Base-by-base conservation (phyloP, 2,888 invertebrate species). In the Bedellia somnulentella region DNA sequence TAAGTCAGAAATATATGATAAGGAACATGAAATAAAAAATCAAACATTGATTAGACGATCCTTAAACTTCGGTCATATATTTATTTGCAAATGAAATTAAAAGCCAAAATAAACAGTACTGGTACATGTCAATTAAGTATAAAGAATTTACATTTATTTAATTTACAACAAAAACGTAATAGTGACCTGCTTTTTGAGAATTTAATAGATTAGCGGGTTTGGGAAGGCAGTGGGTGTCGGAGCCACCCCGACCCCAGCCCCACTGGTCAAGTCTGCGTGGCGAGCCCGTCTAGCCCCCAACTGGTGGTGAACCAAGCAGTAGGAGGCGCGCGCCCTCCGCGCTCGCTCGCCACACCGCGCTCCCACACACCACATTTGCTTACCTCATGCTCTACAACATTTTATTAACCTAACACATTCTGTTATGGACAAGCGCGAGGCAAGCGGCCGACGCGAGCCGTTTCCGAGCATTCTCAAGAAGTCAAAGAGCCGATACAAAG, bases 381-480 rank as follows among this genome's bases (percentile, higher is more conserved):
- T 34, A 39, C 29, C 41, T 24, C 24, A 23, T 36, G 37, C 41
- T 36, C 40, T 37, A 35, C 42, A 38, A 29, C n/a, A n/a, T n/a
- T n/a, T n/a, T n/a, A n/a, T n/a, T n/a, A n/a, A n/a, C n/a, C n/a
- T n/a, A n/a, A n/a, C n/a, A n/a, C n/a, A n/a, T 37, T 50, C 44
- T 61, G 66, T 61, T 61, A 73, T 73, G 73, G 73, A 73, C 52
- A 66, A 61, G 54, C 68, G 62, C 44, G 56, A 52, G 36, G 43
- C 56, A 42, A 61, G 63, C 49, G 53, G 57, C 47, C 59, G 60
- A 57, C 61, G 59, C 44, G 73, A 71, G 43, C 62, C 70, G 54
- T 64, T 68, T 49, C 68, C 68, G 37, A 71, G 73, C 51, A 75
- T 75, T 38, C 57, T 75, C 38, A 73, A 75, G 46, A 73, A 73